A percentile compares a stretch with the other conserved stretches of the same genome.
These are phyloP conservation scores for Pygoscelis adeliae DNA, from an alignment of 2,113 vertebrate species.

Conservation along the genomic window DNA sequence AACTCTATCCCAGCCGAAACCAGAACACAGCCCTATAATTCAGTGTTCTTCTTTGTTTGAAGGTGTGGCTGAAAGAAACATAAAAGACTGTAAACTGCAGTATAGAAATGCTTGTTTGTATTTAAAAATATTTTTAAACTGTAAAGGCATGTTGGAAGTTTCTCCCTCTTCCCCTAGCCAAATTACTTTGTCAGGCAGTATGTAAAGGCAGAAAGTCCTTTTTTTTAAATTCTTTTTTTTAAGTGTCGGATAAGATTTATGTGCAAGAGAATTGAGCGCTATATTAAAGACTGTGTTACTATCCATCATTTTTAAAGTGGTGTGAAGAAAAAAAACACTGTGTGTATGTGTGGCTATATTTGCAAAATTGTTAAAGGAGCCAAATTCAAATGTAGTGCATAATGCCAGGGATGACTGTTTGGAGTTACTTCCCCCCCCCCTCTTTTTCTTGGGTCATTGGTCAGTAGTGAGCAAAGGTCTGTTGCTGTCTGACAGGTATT, in stretches of 20 bases:
- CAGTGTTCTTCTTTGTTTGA: not conserved
- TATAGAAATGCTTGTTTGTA: not conserved
- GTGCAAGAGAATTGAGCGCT: slow-evolving; percentile 12
- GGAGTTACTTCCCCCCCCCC: too few species aligned
- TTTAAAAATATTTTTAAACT: not conserved
- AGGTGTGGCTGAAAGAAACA: not conserved
- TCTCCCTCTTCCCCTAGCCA: not conserved
- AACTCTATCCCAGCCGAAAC: too few species aligned
- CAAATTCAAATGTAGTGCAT: not conserved
- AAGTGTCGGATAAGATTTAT: not conserved
- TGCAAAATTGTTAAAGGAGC: not conserved
- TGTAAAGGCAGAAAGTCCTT: not conserved
- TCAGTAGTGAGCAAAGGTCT: not conserved
- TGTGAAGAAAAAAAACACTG: not conserved
- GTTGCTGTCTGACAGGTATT: not conserved
- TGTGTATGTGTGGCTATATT: not conserved
- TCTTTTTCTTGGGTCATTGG: not conserved
- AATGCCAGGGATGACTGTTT: not conserved
- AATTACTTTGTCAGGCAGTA: not conserved
- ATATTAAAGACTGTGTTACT: slow-evolving; percentile 14
- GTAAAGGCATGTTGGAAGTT: not conserved
- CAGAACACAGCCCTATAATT: not conserved
- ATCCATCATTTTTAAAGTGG: slow-evolving; percentile 38
- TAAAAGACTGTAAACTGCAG: not conserved
- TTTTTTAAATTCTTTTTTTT: not conserved